Conservation (phyloP, 2,113 vertebrate species). For the Phalacrocorax carbo region DNA sequence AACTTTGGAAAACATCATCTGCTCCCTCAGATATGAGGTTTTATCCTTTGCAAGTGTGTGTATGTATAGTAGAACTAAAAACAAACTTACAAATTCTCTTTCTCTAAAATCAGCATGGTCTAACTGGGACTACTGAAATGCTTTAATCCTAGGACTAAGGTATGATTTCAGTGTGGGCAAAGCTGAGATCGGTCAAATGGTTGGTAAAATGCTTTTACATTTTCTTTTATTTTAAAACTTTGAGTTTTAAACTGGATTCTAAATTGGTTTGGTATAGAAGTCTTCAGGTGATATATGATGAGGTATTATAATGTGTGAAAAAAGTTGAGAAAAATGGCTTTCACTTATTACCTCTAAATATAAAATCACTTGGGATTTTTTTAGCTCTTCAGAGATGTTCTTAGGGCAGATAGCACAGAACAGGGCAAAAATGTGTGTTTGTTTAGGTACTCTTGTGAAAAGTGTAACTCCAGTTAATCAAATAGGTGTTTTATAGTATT, state of each 20-base stretch:
- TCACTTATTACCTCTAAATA: neutral
- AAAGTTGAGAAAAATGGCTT: neutral
- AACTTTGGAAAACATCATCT: constrained; percentile 32
- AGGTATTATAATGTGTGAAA: neutral
- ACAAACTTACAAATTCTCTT: neutral
- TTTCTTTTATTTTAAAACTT: neutral
- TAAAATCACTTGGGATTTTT: neutral
- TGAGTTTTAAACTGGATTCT: neutral
- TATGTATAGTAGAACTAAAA: neutral
- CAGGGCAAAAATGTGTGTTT: neutral
- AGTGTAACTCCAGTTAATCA: neutral
- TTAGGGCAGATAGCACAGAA: neutral
- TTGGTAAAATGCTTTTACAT: neutral
- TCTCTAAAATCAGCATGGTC: neutral
- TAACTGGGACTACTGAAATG: neutral
- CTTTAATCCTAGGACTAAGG: neutral
- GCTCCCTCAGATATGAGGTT: neutral
- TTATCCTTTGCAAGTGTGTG: neutral
- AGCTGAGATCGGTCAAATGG: neutral
- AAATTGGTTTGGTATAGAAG: neutral
- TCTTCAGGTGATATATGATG: neutral
- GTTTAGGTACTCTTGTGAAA: neutral
- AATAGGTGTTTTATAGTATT: neutral
- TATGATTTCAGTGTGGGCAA: neutral
- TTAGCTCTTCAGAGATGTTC: neutral